Base-by-base conservation (phyloP, 2,888 invertebrate species). In the Thera britannica region DNA sequence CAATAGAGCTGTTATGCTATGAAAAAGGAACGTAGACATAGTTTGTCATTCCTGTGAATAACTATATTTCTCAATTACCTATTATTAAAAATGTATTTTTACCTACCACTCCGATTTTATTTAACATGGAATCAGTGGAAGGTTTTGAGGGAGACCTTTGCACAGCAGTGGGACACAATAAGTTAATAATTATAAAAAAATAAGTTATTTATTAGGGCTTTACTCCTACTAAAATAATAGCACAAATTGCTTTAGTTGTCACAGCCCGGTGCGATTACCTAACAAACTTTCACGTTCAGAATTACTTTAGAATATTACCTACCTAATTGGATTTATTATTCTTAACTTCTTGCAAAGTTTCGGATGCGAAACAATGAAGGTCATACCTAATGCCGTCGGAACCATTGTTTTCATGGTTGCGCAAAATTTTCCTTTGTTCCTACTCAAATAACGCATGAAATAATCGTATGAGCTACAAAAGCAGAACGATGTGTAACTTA, bases 371-470 rank as follows among this genome's bases (percentile, higher is more conserved):
- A 68, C 66, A 60, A 70, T 59, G 63, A 64, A 72, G 66, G 68
- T 72, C 63, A 66, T 62, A 66, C 63, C 49, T 66, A 64, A 55
- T 62, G 57, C 63, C 54, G 66, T 49, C 57, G 61, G 66, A 70
- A 61, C 66, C 75, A 75, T 75, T 75, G 75, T 75, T 72, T 67
- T 69, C 60, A 65, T 66, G 68, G 67, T 75, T 73, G 75, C 75
- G 68, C 73, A 73, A 70, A 67, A 66, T 70, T 49, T 73, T 75
- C 72, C 73, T 73, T 75, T 75, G 75, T 75, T 73, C 68, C 58
- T 62, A 60, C 62, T 63, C 66, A 70, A 70, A 70, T 70, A 70
- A 70, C 66, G 66, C 63, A 65, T 69, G 57, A 57, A 58, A 68
- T 68, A 62, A 62, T 62, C 58, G 57, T 68, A 68, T 58, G 65